phyloP scores from a whole-genome alignment of 2,797 vertebrate genomes.

The Nannoperca australis region DNA sequence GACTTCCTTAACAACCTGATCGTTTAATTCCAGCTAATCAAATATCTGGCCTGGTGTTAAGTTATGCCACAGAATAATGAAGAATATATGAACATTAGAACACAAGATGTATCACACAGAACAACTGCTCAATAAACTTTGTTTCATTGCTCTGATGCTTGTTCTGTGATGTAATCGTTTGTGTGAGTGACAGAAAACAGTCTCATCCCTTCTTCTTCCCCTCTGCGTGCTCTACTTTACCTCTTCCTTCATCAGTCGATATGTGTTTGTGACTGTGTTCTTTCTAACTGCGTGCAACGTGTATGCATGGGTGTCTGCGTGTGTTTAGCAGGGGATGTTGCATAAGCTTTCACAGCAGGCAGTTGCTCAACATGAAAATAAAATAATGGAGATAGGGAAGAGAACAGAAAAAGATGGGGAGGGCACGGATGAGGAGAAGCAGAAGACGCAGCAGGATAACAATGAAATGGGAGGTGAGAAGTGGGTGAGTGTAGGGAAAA shows the following conservation, averaged over 20 bases:
- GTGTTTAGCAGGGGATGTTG: slow-evolving; percentile 37
- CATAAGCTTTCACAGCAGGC: slow-evolving; percentile 59
- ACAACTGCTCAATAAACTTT: slow-evolving; percentile 22
- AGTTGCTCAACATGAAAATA: slow-evolving; percentile 49
- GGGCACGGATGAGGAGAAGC: slow-evolving; percentile 26
- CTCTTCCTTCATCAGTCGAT: not conserved
- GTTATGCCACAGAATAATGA: slow-evolving; percentile 20
- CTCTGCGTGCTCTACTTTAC: not conserved
- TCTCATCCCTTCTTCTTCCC: not conserved
- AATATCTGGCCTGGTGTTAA: slow-evolving; percentile 31
- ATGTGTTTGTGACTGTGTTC: not conserved
- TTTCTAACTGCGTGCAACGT: slow-evolving; percentile 4
- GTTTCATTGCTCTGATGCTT: slow-evolving; percentile 1
- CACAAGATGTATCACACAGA: slow-evolving; percentile 18
- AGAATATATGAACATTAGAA: slow-evolving; percentile 29
- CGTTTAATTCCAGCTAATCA: slow-evolving; percentile 33
- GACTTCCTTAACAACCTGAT: not conserved
- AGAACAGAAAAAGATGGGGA: slow-evolving; percentile 28
- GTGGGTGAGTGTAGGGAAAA: slow-evolving; percentile 29
- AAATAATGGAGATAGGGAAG: slow-evolving; percentile 35
- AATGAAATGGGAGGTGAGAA: slow-evolving; percentile 41
- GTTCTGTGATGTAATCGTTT: not conserved
- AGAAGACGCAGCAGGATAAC: slow-evolving; percentile 47
- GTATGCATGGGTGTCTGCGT: slow-evolving; percentile 9
- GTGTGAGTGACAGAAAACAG: slow-evolving; percentile 2